Evolutionary conservation across 2,888 invertebrate species (phyloP).

Genomic region (Plebejus melissa): DNA sequence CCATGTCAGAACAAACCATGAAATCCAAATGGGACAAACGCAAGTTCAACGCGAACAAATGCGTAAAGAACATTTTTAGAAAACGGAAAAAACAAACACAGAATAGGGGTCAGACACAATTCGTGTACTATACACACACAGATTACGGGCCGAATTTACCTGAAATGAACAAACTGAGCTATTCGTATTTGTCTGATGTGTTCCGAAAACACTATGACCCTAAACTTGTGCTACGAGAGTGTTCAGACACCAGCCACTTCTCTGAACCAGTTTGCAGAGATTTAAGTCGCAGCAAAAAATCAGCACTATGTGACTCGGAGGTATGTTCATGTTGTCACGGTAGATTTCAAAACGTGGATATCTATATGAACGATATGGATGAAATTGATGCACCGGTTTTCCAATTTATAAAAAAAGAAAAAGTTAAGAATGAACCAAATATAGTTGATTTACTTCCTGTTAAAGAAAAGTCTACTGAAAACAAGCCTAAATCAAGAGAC

Average conservation of each 20-base stretch:
- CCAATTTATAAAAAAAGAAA: slow-evolving; percentile 38
- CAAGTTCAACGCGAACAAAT: slow-evolving; percentile 22
- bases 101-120: slow-evolving; percentile 42
- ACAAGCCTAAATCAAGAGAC: slow-evolving; percentile 38
- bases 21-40: slow-evolving; percentile 15
- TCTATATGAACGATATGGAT: slow-evolving; percentile 39
- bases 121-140: slow-evolving; percentile 53
- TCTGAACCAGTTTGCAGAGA: slow-evolving; percentile 61
- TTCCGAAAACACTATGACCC: slow-evolving; percentile 54
- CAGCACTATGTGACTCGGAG: slow-evolving; percentile 45
- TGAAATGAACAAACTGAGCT: slow-evolving; percentile 28
- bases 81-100: slow-evolving; percentile 41
- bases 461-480: slow-evolving; percentile 51
- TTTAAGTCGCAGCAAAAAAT: slow-evolving; percentile 30
- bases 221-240: slow-evolving; percentile 41
- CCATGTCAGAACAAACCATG: background rate
- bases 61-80: slow-evolving; percentile 38
- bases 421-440: slow-evolving; percentile 55
- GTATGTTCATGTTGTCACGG: slow-evolving; percentile 58
- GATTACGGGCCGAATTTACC: slow-evolving; percentile 36
- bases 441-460: slow-evolving; percentile 63
- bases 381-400: slow-evolving; percentile 32
- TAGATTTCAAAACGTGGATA: slow-evolving; percentile 55
- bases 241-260: slow-evolving; percentile 50
- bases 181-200: slow-evolving; percentile 46